These are phyloP conservation scores for Cerceris ruficornis DNA, from an alignment of 2,888 invertebrate genomes.

Conservation along the genomic window DNA sequence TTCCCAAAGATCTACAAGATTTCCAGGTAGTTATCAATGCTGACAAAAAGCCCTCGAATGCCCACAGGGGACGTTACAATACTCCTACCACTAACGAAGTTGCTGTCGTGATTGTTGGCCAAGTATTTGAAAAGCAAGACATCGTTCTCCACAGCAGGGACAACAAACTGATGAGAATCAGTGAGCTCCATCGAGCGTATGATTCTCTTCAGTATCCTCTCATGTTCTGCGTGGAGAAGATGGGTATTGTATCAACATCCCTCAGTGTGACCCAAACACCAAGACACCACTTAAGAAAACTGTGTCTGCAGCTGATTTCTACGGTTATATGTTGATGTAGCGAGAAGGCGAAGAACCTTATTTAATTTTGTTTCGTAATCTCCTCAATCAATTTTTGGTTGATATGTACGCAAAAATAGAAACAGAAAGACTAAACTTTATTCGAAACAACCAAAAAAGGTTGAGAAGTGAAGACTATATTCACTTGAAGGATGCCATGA, in stretches of 20 bases:
- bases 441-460: background rate
- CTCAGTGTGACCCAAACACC: background rate
- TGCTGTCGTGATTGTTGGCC: slow-evolving; percentile 1
- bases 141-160: background rate
- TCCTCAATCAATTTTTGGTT: background rate
- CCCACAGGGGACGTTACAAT: slow-evolving; percentile 11
- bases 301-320: too few species aligned
- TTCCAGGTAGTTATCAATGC: slow-evolving; percentile 4
- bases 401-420: background rate
- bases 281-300: too few species aligned
- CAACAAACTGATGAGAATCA: background rate
- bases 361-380: background rate
- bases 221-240: background rate
- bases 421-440: background rate
- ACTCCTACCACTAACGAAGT: slow-evolving; percentile 12
- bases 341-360: too few species aligned
- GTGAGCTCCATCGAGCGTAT: slow-evolving; percentile 5
- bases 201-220: slow-evolving; percentile 3
- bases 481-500: too few species aligned
- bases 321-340: too few species aligned
- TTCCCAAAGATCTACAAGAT: too few species aligned
- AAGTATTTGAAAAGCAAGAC: slow-evolving; percentile 3
- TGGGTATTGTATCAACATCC: background rate
- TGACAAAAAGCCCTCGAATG: background rate
- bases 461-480: too few species aligned